Percentiles rank a stretch among this genome's conserved stretches.
These are phyloP conservation scores for Rousettus leschenaultii DNA, from an alignment of 2,113 vertebrate genomes.

Conservation along the genomic window DNA sequence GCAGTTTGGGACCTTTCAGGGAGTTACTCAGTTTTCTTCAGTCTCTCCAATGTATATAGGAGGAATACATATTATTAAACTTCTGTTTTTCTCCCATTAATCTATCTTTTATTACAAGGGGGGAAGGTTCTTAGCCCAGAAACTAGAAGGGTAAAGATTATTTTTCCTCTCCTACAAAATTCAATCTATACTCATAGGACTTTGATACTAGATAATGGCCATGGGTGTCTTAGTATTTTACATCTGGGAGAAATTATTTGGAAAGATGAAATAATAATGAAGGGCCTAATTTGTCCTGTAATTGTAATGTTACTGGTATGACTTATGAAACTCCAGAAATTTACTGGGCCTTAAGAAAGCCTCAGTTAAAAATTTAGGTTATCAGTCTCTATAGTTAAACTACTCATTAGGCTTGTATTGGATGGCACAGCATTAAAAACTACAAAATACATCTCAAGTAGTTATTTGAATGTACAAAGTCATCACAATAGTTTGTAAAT, in stretches of 20 bases:
- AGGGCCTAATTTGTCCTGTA: background rate
- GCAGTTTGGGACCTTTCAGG: background rate
- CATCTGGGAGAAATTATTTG: constrained; percentile 29
- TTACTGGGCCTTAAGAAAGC: constrained; percentile 14
- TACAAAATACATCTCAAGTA: constrained; percentile 21
- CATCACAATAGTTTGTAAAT: constrained; percentile 14
- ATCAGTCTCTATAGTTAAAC: background rate
- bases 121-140: too few species aligned
- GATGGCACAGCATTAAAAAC: background rate
- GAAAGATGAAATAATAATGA: background rate
- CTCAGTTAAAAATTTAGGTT: constrained; percentile 15
- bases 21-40: too few species aligned
- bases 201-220: background rate
- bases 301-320: background rate
- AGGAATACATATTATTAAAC: too few species aligned
- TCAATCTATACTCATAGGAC: background rate
- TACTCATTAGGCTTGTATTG: background rate
- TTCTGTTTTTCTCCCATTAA: too few species aligned
- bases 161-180: background rate
- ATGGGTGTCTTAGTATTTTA: background rate
- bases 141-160: too few species aligned
- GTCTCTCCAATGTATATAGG: too few species aligned
- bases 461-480: constrained; percentile 15
- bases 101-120: too few species aligned
- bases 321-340: constrained; percentile 15